Base-by-base conservation (phyloP, 2,113 vertebrate species). In the Lepidothrix coronata region DNA sequence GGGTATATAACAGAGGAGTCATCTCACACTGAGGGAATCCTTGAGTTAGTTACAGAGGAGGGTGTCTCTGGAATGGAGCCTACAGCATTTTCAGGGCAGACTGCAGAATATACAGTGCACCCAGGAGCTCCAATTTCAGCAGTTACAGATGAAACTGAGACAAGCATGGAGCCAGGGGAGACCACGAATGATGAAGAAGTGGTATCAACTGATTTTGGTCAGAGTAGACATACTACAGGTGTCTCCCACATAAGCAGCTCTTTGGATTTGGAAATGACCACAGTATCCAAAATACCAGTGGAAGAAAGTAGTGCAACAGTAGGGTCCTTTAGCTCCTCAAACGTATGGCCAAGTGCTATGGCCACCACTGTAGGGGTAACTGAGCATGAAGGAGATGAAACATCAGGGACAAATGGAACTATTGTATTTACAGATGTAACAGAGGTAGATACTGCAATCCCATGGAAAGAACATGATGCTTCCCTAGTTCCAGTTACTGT, bases 1-100 rank as follows among this genome's bases (percentile, higher is more conserved):
- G 80, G 37, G 18, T 94, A 94, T 37, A 25, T 92, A 59, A 94
- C 95, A 63, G 75, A 95, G 89, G 63, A 78, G 33, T 84, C 91
- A 7, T 68, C 95, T 85, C 59, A 65, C 35, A 46, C 57, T 87
- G 48, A 51, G 63, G 88, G 46, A 79, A 70, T 35, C 65, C 62
- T 93, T 49, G 83, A 86, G 44, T 72, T 93, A 39, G 70, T 67
- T 39, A 51, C 82, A 72, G 97, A 97, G 77, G 97, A 96, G 52
- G 68, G 1, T 51, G 85, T 95, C 67, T 97, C 97, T 91, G 97
- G 96, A 91, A 84, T 96, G 93, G 96, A 96, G 66, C 62, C 70
- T 44, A 57, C 73, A 14, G 89, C 31, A 44, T 78, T 85, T 62
- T 89, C 83, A 85, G 94, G 93, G 76, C 72, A 90, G 59, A 41